A percentile compares a stretch with the other conserved stretches of the same genome.
phyloP scores from a whole-genome alignment of 2,888 invertebrate species.

The Acleris laterana region DNA sequence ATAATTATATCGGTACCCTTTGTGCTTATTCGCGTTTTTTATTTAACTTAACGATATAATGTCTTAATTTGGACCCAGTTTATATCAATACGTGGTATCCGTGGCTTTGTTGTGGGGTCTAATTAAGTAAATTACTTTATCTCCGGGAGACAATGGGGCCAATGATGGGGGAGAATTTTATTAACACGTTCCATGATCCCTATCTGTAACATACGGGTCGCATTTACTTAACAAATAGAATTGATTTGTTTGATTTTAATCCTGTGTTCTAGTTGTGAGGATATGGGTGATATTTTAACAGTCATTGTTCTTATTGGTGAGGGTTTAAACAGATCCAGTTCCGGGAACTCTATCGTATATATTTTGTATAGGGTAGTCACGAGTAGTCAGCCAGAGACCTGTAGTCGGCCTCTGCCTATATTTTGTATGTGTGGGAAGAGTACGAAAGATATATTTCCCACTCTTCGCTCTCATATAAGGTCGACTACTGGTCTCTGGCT shows the following conservation, averaged over 20 bases:
- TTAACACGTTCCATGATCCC: conserved; percentile 37
- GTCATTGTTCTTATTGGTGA: conserved; percentile 15
- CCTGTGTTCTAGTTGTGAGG: conserved; percentile 51
- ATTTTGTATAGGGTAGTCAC: no score
- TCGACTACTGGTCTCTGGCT: no score
- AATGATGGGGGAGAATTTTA: conserved; percentile 62
- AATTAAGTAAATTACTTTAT: conserved; percentile 84
- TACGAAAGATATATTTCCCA: no score
- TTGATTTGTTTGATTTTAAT: conserved; percentile 80
- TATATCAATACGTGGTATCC: conserved; percentile 63
- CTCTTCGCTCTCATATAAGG: no score
- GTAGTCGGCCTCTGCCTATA: no score
- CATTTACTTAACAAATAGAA: conserved; percentile 77
- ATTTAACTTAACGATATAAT: conserved; percentile 51
- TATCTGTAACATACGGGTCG: conserved; percentile 75
- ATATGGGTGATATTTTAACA: conserved; percentile 24
- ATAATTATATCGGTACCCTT: conserved; percentile 24
- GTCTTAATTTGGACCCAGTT: conserved; percentile 64
- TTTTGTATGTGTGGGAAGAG: no score
- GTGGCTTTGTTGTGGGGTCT: conserved; percentile 66
- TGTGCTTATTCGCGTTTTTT: conserved; percentile 35
- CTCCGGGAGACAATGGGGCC: conserved; percentile 74
- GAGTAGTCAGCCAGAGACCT: no score
- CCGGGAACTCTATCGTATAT: background rate
- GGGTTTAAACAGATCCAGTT: conserved; percentile 5